Base-by-base conservation (phyloP, 2,113 vertebrate genomes). In the Origma solitaria region DNA sequence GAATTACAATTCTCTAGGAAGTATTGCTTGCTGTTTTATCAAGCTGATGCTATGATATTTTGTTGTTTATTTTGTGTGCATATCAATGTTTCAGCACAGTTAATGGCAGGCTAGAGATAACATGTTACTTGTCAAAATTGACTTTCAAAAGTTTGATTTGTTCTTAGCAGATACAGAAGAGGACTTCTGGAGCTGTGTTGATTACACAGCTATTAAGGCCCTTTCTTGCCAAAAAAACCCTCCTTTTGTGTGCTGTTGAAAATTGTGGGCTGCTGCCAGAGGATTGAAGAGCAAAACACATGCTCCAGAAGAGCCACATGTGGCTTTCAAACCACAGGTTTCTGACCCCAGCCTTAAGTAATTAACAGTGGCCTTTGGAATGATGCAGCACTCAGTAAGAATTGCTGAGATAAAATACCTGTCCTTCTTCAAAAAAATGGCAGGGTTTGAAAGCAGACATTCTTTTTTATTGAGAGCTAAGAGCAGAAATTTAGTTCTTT, bases 261-360 rank as follows among this genome's bases (percentile, higher is more conserved):
- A 96, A 94, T 90, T 86, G 80, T 91, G 70, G 31, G 93, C 81
- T 95, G 77, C 54, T 95, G 95, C 93, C 86, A 96, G 86, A 82
- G 76, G 50, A 84, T 58, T 96, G 95, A 96, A 96, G 95, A 97
- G 80, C 72, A 65, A 87, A 95, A 94, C 90, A 88, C 81, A 87
- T 80, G 82, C 58, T 95, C 78, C 92, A 60, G 62, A 96, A 94
- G 82, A 95, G 78, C 85, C 93, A 60, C 56, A n/a, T 47, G 80
- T 94, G 85, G 68, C 87, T 96, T 94, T 95, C 82, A 89, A 76
- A 72, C 91, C 14, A 2, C 53, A 66, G 81, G 71, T 78, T 92
- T 91, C 94, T 97, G 95, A 97, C 93, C 94, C 54, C 42, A 88
- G 70, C 81, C 89, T 90, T 91, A 83, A 91, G 83, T 95, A 92